These are phyloP conservation scores for Cheirogaleus major DNA, from an alignment of 2,797 vertebrate genomes.

Conservation along the genomic window DNA sequence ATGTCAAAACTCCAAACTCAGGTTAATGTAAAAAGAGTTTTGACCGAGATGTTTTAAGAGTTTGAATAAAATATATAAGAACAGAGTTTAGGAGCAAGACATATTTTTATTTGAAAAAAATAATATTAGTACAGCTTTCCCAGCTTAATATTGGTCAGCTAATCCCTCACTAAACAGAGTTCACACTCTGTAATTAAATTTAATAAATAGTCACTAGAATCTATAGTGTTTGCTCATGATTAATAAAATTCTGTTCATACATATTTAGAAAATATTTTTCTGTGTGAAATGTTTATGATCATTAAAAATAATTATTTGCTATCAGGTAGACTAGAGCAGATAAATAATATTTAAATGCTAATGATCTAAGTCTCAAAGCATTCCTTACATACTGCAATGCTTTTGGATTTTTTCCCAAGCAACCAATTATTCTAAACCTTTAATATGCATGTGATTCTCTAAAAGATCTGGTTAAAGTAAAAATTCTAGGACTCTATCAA, in stretches of 20 bases:
- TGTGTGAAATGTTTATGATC: neutral
- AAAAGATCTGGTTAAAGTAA: neutral
- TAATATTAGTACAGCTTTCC: neutral
- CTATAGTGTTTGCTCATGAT: neutral
- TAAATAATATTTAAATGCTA: neutral
- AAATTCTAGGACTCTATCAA: slow-evolving; percentile 24
- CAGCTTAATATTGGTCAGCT: slow-evolving; percentile 18
- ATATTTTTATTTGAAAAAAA: neutral
- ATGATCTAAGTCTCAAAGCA: neutral
- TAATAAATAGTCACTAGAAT: slow-evolving; percentile 41
- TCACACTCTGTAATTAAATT: slow-evolving; percentile 49
- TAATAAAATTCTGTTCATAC: neutral
- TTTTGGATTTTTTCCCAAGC: neutral
- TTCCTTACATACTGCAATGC: neutral
- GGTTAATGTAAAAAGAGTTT: neutral
- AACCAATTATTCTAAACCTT: slow-evolving; percentile 40
- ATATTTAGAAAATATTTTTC: slow-evolving; percentile 32
- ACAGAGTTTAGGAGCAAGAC: neutral
- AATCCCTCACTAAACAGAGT: slow-evolving; percentile 22
- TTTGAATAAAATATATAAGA: neutral
- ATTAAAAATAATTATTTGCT: slow-evolving; percentile 53
- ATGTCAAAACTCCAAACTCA: slow-evolving; percentile 7
- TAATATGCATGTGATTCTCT: neutral
- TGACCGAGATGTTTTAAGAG: neutral
- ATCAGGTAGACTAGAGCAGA: neutral